Percentiles rank a stretch among this genome's conserved stretches.
These are phyloP conservation scores for Seriola dumerili DNA, from an alignment of 2,113 vertebrate genomes.

Conservation along the genomic window DNA sequence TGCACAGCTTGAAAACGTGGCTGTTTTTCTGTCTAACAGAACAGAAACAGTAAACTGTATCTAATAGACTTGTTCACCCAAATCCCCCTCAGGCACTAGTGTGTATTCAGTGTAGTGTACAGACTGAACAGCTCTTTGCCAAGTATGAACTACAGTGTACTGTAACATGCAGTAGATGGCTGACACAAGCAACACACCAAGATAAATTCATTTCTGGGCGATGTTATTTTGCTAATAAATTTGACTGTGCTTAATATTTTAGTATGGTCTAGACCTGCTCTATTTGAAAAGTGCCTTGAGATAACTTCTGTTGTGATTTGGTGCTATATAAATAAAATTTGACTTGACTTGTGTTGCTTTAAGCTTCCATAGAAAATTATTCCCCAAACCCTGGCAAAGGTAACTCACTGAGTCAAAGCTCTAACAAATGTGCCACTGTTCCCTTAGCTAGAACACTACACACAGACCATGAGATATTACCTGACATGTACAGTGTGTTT, in stretches of 20 bases:
- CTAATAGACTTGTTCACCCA: not conserved
- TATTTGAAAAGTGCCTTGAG: too few species aligned
- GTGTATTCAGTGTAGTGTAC: not conserved
- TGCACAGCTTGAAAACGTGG: too few species aligned
- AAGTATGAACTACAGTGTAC: not conserved
- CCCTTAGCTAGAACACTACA: not conserved
- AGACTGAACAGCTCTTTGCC: not conserved
- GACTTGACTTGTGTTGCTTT: not conserved
- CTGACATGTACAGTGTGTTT: slow-evolving; percentile 31
- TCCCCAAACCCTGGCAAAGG: not conserved
- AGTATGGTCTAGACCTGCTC: too few species aligned
- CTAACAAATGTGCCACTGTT: slow-evolving; percentile 27
- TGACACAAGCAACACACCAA: not conserved
- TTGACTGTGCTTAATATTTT: too few species aligned
- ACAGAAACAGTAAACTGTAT: not conserved
- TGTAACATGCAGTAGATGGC: not conserved
- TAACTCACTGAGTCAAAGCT: not conserved
- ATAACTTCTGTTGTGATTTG: too few species aligned
- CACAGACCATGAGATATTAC: slow-evolving; percentile 13
- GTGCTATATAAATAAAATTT: too few species aligned
- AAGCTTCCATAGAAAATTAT: not conserved
- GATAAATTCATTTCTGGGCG: not conserved
- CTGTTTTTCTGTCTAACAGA: too few species aligned
- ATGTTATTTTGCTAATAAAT: not conserved
- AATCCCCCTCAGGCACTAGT: not conserved